These are phyloP conservation scores for Falco biarmicus DNA, from an alignment of 2,797 vertebrate species.

Conservation along the genomic window DNA sequence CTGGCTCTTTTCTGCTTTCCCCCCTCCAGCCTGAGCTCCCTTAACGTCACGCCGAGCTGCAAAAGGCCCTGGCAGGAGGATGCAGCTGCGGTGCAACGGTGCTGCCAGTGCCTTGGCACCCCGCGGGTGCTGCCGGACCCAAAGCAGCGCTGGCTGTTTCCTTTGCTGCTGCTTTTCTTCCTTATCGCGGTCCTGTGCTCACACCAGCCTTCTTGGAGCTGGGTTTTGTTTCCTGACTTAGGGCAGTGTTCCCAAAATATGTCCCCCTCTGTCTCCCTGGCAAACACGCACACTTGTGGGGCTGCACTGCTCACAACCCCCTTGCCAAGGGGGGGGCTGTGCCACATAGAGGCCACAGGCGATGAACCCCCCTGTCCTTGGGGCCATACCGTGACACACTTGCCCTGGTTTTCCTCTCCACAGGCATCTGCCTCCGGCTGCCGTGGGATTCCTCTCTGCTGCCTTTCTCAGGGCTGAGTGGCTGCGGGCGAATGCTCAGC, in stretches of 20 bases:
- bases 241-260: background rate
- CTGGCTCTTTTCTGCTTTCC: background rate
- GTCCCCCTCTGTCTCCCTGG: rapidly evolving
- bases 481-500: background rate
- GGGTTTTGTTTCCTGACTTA: background rate
- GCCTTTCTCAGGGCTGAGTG: background rate
- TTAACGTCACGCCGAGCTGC: background rate
- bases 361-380: rapidly evolving
- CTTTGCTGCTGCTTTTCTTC: background rate
- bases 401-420: constrained; percentile 14
- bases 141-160: background rate
- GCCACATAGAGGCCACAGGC: rapidly evolving
- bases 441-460: background rate
- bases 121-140: background rate
- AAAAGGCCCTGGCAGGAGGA: background rate
- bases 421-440: background rate
- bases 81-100: background rate
- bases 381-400: rapidly evolving
- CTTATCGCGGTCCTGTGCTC: background rate
- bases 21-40: background rate
- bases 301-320: background rate
- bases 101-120: background rate
- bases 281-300: rapidly evolving
- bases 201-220: background rate
- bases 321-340: background rate